Conservation (phyloP, 2,797 vertebrate species). For the Thalassophryne amazonica region DNA sequence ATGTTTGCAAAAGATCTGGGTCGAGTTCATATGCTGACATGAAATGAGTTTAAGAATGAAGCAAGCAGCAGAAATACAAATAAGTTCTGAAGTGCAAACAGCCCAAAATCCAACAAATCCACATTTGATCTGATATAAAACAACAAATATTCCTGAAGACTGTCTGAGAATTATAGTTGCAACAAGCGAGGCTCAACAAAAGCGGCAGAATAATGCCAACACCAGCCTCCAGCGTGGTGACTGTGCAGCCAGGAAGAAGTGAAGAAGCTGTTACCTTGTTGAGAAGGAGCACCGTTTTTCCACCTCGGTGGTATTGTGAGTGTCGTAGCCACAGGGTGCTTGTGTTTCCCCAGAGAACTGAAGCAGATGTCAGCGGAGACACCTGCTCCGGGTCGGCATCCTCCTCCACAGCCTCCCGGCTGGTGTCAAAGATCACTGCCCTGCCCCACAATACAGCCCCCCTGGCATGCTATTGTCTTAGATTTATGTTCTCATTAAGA, state of each 20-base stretch:
- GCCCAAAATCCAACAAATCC: neutral
- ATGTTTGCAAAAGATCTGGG: conserved; percentile 62
- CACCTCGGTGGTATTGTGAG: conserved; percentile 59
- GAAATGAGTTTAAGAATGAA: conserved; percentile 19
- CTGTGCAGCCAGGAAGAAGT: conserved; percentile 17
- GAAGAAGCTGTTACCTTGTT: conserved; percentile 69
- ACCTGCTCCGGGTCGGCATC: conserved; percentile 74
- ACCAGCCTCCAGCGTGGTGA: neutral
- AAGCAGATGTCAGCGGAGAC: conserved; percentile 74
- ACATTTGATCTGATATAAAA: neutral
- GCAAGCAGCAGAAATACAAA: neutral
- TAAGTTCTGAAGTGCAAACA: no score
- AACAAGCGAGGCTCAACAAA: neutral
- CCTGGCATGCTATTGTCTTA: conserved; percentile 66
- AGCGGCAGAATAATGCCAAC: neutral
- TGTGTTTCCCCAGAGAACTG: conserved; percentile 70
- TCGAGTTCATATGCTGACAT: conserved; percentile 39
- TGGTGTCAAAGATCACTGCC: conserved; percentile 50
- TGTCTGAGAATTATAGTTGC: neutral
- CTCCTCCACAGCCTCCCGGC: conserved; percentile 44
- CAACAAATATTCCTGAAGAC: neutral
- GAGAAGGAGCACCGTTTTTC: conserved; percentile 33
- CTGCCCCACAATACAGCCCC: conserved; percentile 65
- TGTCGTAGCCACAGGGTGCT: conserved; percentile 60
- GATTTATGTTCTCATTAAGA: conserved; percentile 54